These are phyloP conservation scores for Stomorhina lunata DNA, from an alignment of 2,888 invertebrate species.

Conservation along the genomic window DNA sequence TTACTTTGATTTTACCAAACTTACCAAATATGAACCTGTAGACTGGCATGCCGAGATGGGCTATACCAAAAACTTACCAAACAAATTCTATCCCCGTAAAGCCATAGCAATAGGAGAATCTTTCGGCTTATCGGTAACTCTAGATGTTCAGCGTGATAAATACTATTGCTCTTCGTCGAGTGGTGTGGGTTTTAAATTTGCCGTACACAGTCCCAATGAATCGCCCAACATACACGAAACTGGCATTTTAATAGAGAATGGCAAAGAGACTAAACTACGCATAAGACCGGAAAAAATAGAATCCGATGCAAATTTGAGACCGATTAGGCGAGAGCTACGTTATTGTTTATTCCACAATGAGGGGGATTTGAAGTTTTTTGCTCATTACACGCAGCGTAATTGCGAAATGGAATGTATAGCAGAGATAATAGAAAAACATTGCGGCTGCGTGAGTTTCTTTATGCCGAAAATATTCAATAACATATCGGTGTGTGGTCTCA, in stretches of 20 bases:
- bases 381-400: constrained; percentile 87
- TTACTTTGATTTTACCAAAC: too few relatives aligned
- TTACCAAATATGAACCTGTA: too few relatives aligned
- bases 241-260: constrained; percentile 67
- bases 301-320: constrained; percentile 19
- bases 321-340: constrained; percentile 71
- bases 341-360: constrained; percentile 87
- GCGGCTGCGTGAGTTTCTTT: constrained; percentile 70
- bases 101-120: constrained; percentile 83
- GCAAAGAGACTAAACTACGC: constrained; percentile 67
- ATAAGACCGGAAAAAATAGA: constrained; percentile 62
- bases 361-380: constrained; percentile 82
- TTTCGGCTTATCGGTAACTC: constrained; percentile 84
- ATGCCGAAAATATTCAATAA: constrained; percentile 82
- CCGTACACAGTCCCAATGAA: constrained; percentile 68
- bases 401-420: constrained; percentile 89
- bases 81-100: constrained; percentile 81
- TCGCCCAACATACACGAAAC: constrained; percentile 65
- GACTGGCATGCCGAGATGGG: constrained; percentile 87
- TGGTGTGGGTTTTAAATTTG: constrained; percentile 76
- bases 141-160: constrained; percentile 85
- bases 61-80: constrained; percentile 81
- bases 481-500: constrained; percentile 85
- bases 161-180: constrained; percentile 89
- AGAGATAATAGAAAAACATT: constrained; percentile 81